Base-by-base conservation (phyloP, 2,797 vertebrate species). In the Anableps anableps region DNA sequence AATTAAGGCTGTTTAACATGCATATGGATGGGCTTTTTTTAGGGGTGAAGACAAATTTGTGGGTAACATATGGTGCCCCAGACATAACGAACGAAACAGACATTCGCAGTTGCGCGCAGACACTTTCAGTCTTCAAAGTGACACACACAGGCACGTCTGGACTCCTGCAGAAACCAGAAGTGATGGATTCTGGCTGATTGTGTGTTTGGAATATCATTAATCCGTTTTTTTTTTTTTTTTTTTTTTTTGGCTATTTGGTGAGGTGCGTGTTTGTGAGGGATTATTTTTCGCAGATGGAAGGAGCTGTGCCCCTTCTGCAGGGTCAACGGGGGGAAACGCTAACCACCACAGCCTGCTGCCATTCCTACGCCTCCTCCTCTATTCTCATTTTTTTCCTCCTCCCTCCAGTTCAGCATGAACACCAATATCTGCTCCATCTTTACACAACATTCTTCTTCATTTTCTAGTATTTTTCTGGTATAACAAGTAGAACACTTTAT, bases 1-100 rank as follows among this genome's bases (percentile, higher is more conserved):
- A 92, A 95, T 95, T 95, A 94, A 94, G 94, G 83, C 90, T 91
- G 88, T 91, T 94, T 93, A 92, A 95, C 94, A 94, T 95, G 93
- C 93, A 87, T 88, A 89, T 86, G 89, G 90, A 91, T 91, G 73
- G 81, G 86, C 82, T 92, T 91, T 94, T 94, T 31, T 16, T 84
- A 85, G 90, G 91, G 94, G 92, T 93, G 94, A 92, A 95, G 95
- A 94, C 92, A 94, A 93, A 94, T 94, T 94, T 93, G 89, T 91
- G 86, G 85, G 84, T 85, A 95, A 92, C 95, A 95, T 95, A 96
- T 96, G 95, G 95, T 88, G 89, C 86, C 93, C 91, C 90, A 94
- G 92, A 95, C 94, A 93, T 84, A 88, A 92, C 88, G 91, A 79
- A 90, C 83, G 26, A 84, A 87, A 85, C 83, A 83, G 76, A 88